Evolutionary conservation across 1,140 invertebrate species (phyloP).

Genomic region (Cydia pomonella): DNA sequence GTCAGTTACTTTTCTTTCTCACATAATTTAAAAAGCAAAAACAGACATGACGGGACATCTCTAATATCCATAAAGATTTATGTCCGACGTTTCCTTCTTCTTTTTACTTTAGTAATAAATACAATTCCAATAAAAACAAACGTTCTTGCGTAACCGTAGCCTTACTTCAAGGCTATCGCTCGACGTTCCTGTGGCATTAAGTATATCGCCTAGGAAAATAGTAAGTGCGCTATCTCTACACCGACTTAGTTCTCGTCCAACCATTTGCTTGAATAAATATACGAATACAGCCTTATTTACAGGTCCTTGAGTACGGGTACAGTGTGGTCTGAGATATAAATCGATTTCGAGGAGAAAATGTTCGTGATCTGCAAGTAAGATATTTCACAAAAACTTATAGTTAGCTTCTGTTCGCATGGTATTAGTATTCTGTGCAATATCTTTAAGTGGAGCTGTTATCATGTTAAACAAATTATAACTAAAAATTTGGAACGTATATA

Average conservation of each 20-base stretch:
- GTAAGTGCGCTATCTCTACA: conserved; percentile 9
- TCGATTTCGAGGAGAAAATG: not conserved
- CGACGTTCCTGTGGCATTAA: conserved; percentile 15
- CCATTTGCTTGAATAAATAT: conserved; percentile 17
- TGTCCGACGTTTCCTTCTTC: not conserved
- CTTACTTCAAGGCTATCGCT: conserved; percentile 29
- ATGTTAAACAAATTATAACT: too few species aligned
- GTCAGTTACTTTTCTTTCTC: not conserved
- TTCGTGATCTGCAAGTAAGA: not conserved
- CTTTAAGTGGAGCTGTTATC: too few species aligned
- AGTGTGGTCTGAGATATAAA: not conserved
- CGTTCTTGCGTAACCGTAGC: not conserved
- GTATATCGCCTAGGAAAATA: conserved; percentile 8
- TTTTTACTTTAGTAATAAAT: not conserved
- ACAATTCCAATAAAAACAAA: not conserved
- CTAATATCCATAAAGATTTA: not conserved
- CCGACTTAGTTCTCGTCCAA: not conserved
- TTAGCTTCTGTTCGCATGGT: not conserved
- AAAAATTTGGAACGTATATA: too few species aligned
- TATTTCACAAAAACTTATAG: not conserved
- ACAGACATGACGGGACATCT: not conserved
- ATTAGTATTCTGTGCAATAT: too few species aligned
- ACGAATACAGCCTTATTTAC: conserved; percentile 14
- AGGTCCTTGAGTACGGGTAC: conserved; percentile 7
- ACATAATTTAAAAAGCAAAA: not conserved